Percentiles rank a stretch among this genome's conserved stretches.
Evolutionary conservation across 2,113 vertebrate species (phyloP).

Genomic region (Podarcis muralis): DNA sequence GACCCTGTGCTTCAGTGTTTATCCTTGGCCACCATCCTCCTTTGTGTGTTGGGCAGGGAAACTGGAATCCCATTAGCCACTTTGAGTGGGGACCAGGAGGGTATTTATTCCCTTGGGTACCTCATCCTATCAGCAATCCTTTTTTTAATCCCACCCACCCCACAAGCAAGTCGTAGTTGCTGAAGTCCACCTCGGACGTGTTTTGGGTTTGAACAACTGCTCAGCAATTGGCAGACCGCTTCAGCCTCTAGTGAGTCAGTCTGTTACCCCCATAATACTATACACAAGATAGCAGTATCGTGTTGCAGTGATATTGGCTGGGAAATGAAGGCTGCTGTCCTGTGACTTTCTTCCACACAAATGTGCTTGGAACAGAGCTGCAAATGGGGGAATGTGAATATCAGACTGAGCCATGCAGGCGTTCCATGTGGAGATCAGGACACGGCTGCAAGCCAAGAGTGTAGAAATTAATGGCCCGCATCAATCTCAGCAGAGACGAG

Average conservation of each 20-base stretch:
- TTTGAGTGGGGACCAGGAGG: no score
- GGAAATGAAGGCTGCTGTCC: not conserved
- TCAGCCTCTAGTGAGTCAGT: not conserved
- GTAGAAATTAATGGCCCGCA: not conserved
- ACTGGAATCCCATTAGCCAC: no score
- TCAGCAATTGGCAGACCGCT: not conserved
- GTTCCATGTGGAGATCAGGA: not conserved
- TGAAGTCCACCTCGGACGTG: no score
- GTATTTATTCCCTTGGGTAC: not conserved
- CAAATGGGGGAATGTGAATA: no score
- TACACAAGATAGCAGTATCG: not conserved
- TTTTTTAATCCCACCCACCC: not conserved
- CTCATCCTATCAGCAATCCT: not conserved
- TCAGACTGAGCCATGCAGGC: not conserved
- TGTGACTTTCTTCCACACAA: not conserved
- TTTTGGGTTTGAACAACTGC: not conserved
- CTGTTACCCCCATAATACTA: not conserved
- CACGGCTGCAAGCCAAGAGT: not conserved
- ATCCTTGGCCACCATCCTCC: no score
- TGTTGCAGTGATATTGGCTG: not conserved
- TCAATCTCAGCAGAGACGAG: not conserved
- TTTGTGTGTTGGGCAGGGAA: no score
- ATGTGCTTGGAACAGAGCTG: not conserved
- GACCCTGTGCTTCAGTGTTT: no score
- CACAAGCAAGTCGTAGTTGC: no score